Evolutionary conservation across 1,140 invertebrate species (phyloP), one percentile per base, ranked within the genome.

Genomic region (Nilaparvata lugens): DNA sequence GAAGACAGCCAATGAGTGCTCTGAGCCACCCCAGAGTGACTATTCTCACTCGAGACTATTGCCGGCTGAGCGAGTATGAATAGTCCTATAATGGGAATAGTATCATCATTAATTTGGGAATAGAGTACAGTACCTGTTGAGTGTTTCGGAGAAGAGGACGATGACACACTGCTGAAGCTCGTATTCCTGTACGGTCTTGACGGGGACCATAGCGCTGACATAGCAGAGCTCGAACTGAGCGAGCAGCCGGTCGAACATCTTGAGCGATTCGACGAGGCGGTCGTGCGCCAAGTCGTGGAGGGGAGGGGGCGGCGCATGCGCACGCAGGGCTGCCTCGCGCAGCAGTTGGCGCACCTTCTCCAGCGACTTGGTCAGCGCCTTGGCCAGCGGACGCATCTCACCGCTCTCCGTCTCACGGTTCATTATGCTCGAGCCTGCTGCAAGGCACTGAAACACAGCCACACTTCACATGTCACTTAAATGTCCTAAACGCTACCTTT

Each of bases 171-270:
- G 94, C 70, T 97, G 92, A 58, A 95, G 84, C 72, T 98, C 95
- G 75, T 98, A 97, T 74, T 99, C 97, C 67, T 91, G 87, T 0
- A 91, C 91, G 1, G 91, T 89, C 71, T 99, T 99, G 2, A 99
- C 96, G 52, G 95, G 95, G 24, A 99, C 95, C 97, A 99, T 99
- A 0, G 94, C 95, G 70, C 92, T 96, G 0, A 99, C 97, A 75
- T 99, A 99, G 69, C 92, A 92, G 45, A 98, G 76, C 73, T 99
- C 97, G 77, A 99, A 99, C 72, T 98, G 92, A 4, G 95, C 93
- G 76, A 98, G 98, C 9, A 98, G 75, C 57, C 85, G 83, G 73
- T 98, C 96, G 75, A 98, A 98, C 68, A 95, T 93, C 54, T 68
- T 69, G n/a, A 70, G 53, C 14, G 81, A 77, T 65, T 83, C 79